Evolutionary conservation across 2,888 invertebrate species (phyloP).

Genomic region (Atethmia centrago): DNA sequence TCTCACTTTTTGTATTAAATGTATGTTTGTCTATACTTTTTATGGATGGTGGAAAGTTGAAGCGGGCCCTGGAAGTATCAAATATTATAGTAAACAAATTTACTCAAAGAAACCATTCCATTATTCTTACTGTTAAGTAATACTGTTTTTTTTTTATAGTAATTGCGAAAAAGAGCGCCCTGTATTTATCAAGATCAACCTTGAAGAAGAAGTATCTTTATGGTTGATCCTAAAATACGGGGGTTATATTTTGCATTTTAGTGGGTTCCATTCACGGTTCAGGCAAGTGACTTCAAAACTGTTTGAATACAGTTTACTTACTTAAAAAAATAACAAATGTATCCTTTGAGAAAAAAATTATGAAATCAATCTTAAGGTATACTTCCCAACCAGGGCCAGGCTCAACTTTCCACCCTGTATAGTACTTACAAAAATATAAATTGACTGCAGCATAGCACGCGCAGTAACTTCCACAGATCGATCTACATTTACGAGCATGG

Average conservation of each 20-base stretch:
- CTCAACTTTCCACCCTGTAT: neutral
- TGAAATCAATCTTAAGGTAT: neutral
- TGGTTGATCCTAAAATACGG: too few relatives aligned
- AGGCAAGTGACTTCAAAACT: too few relatives aligned
- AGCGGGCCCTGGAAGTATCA: neutral
- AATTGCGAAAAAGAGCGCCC: neutral
- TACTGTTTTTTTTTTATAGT: too few relatives aligned
- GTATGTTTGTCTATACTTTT: neutral
- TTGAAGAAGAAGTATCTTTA: neutral
- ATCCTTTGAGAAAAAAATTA: neutral
- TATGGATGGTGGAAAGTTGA: neutral
- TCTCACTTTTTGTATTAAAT: constrained; percentile 7
- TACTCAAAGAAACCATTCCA: neutral
- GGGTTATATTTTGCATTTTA: neutral
- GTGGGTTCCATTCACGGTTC: too few relatives aligned
- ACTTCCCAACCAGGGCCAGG: neutral
- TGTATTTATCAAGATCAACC: neutral
- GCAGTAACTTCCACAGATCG: neutral
- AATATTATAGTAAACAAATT: neutral
- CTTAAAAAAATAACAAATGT: too few relatives aligned
- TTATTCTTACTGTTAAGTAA: too few relatives aligned
- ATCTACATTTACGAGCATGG: constrained; percentile 1
- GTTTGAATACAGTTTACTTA: too few relatives aligned
- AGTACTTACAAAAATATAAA: neutral
- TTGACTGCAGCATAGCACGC: neutral